Evolutionary conservation across 2,113 vertebrate species (phyloP).

Genomic region (Noturus placidus): DNA sequence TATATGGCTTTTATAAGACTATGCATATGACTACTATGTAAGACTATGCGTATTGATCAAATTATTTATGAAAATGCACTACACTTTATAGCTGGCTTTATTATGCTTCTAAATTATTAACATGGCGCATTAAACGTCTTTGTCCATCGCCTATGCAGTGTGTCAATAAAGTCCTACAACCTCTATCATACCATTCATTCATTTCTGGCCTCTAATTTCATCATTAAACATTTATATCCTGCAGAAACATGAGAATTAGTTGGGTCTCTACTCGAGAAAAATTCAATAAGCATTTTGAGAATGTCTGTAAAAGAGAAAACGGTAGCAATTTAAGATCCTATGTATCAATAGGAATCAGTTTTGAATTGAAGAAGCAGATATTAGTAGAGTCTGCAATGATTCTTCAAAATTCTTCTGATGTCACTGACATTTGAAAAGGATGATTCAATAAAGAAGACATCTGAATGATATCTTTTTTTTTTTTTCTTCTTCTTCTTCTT

Average conservation of each 20-base stretch:
- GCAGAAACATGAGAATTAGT: slow-evolving; percentile 14
- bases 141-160: neutral
- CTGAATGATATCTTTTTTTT: slow-evolving; percentile 14
- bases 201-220: slow-evolving; percentile 7
- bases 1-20: no score
- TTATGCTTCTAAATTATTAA: no score
- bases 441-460: neutral
- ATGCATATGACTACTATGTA: no score
- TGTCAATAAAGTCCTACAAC: neutral
- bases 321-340: neutral
- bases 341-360: neutral
- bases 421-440: slow-evolving; percentile 13
- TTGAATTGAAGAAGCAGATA: neutral
- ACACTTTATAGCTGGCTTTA: no score
- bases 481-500: no score
- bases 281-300: slow-evolving; percentile 33
- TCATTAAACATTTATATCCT: slow-evolving; percentile 30
- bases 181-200: slow-evolving; percentile 13
- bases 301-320: neutral
- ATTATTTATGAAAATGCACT: no score
- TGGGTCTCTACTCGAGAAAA: slow-evolving; percentile 7
- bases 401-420: neutral
- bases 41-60: no score
- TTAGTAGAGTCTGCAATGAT: neutral
- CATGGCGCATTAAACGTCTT: neutral